Evolutionary conservation across 2,797 vertebrate genomes (phyloP).

Genomic region (Heterohyrax brucei): DNA sequence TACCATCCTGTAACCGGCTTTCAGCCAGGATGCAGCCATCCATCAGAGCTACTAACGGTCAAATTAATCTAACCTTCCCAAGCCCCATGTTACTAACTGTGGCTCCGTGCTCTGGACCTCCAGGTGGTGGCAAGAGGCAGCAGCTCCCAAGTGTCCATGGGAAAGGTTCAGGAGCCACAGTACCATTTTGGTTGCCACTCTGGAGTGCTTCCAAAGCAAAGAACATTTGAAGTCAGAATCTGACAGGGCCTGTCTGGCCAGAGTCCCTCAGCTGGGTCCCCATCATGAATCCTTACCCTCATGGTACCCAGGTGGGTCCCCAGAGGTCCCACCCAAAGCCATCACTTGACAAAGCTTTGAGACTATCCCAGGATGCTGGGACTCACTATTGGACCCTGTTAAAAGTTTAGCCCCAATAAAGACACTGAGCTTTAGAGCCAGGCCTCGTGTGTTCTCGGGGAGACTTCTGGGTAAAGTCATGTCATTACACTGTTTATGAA

Average conservation of each 20-base stretch:
- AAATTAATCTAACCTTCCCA: conserved; percentile 82
- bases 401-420: conserved; percentile 30
- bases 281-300: conserved; percentile 80
- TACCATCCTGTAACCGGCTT: background rate
- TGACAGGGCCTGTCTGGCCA: conserved; percentile 85
- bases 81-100: conserved; percentile 83
- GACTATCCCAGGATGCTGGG: conserved; percentile 83
- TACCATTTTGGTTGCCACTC: conserved; percentile 87
- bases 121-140: conserved; percentile 84
- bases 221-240: conserved; percentile 88
- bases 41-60: background rate
- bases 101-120: conserved; percentile 80
- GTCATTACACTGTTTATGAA: background rate
- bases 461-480: background rate
- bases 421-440: background rate
- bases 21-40: background rate
- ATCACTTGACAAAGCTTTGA: conserved; percentile 79
- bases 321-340: conserved; percentile 83
- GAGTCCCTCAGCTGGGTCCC: conserved; percentile 85
- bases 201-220: conserved; percentile 87
- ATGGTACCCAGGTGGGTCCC: conserved; percentile 84
- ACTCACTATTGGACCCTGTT: conserved; percentile 82
- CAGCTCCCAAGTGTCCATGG: conserved; percentile 83
- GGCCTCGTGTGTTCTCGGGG: background rate
- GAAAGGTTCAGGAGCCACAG: conserved; percentile 43